Percentiles rank a stretch among this genome's conserved stretches.
Conservation (phyloP, 2,113 vertebrate genomes). For the Trichomycterus rosablanca region DNA sequence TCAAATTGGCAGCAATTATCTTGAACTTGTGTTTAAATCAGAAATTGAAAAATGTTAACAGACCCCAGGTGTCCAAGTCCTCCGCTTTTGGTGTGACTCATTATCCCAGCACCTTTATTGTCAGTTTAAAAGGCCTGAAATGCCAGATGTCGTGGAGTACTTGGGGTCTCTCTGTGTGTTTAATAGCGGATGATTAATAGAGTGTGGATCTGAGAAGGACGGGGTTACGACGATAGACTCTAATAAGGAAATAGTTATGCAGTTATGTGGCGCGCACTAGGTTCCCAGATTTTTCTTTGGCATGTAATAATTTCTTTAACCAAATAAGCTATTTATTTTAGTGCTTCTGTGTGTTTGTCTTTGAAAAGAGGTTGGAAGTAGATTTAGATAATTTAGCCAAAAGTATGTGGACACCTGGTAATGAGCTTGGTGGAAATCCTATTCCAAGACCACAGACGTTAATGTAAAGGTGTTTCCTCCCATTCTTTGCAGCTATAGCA, state of each 20-base stretch:
- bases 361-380: background rate
- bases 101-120: background rate
- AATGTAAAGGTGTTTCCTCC: too few species aligned
- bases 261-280: background rate
- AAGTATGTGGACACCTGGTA: too few species aligned
- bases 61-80: background rate
- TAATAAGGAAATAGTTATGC: background rate
- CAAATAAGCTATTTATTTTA: background rate
- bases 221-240: background rate
- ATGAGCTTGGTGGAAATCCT: too few species aligned
- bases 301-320: background rate
- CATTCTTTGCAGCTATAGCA: too few species aligned
- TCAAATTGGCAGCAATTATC: background rate
- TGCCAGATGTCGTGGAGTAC: conserved; percentile 13
- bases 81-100: background rate
- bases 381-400: too few species aligned
- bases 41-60: background rate
- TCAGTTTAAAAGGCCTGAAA: conserved; percentile 22
- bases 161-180: background rate
- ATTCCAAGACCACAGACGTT: too few species aligned
- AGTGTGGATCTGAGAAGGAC: conserved; percentile 26
- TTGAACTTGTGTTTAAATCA: background rate
- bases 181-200: conserved; percentile 39
- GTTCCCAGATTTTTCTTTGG: background rate
- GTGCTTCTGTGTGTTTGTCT: background rate